Base-by-base conservation (phyloP, 1,140 invertebrate species). In the Drosophila murphyi region DNA sequence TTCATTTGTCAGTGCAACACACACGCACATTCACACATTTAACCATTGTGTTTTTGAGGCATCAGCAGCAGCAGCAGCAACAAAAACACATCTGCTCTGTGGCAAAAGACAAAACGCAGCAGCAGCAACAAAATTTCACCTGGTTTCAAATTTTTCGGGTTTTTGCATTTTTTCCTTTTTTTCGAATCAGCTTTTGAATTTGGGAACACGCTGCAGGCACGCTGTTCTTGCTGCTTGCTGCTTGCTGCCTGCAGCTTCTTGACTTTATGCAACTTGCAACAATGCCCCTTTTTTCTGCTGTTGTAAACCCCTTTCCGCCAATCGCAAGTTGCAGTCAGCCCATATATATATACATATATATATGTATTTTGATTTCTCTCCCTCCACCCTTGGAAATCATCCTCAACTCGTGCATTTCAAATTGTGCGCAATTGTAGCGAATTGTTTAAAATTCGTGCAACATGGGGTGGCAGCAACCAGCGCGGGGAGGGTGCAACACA, bases 191-290 rank as follows among this genome's bases (percentile, higher is more conserved):
- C 28, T 3, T 35, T 39, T 8, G 48, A 10, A 41, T 34, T 48
- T 28, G 3, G 7, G 28, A 7, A 48, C 34, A n/a, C 43, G 10
- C 62, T 47, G 39, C 65, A 57, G 59, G 65, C 37, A 34, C 52
- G 43, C 63, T 48, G 35, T 5, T 35, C 54, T 57, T 78, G 78
- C 79, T 82, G 64, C 68, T 12, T 71, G 50, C 71, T 50, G 76
- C 74, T 87, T 82, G 64, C 68, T 12, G 74, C 54, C 71, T 50
- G 76, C 74, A 82, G 83, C 83, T 89, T 88, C 85, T 89, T 88
- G 85, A 89, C 85, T 89, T 88, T 52, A 50, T 39, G 29, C 47
- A 4, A 29, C 50, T 43, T 71, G 20, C 51, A 86, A 80, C 76
- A 87, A 87, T 74, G 76, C 63, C 45, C 35, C 39, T 45, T 59